Conservation (phyloP, 2,113 vertebrate species). For the Actenoides hombroni region DNA sequence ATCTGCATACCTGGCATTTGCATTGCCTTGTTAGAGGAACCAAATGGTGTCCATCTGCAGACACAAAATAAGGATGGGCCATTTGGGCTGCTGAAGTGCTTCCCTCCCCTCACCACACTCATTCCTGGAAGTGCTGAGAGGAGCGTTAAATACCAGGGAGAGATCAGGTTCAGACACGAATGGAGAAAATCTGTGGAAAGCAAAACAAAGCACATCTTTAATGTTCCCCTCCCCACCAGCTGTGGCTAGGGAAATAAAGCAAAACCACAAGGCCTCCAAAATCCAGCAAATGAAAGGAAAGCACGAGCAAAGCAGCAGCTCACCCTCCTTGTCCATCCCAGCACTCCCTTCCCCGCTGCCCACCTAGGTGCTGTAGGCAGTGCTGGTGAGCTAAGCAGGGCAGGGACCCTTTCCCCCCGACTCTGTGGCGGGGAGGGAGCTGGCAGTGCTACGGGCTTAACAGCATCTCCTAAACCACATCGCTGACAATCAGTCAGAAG, state of each 20-base stretch:
- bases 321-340: background rate
- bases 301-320: background rate
- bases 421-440: background rate
- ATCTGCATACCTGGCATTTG: background rate
- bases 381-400: background rate
- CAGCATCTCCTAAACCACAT: background rate
- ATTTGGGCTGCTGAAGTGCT: background rate
- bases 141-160: background rate
- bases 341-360: background rate
- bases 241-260: background rate
- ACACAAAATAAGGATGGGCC: background rate
- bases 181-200: conserved; percentile 1
- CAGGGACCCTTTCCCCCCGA: background rate
- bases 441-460: fast-evolving
- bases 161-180: background rate
- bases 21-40: background rate
- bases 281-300: background rate
- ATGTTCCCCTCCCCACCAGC: background rate
- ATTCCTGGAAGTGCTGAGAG: background rate
- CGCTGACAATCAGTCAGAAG: background rate
- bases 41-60: background rate
- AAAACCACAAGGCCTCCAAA: background rate
- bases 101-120: background rate
- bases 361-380: background rate
- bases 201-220: background rate